phyloP scores from a whole-genome alignment of 2,797 vertebrate species.

The Macropodus opercularis region DNA sequence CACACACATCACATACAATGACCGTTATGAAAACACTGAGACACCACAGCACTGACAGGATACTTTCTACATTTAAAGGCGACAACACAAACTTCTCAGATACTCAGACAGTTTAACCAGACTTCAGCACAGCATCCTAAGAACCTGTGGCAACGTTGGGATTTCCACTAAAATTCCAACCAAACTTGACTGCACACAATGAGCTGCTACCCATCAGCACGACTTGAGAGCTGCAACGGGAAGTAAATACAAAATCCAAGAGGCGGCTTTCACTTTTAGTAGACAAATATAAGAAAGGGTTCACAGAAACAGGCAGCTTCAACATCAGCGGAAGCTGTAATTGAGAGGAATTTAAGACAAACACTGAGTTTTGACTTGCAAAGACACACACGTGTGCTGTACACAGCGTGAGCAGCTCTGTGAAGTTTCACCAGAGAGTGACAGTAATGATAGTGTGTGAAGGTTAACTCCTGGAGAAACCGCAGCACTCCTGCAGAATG shows the following conservation, averaged over 20 bases:
- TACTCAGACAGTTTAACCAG: background rate
- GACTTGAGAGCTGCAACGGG: conserved; percentile 6
- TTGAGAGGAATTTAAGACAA: conserved; percentile 72
- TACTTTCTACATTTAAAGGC: too few species aligned
- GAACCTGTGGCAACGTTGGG: background rate
- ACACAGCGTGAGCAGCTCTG: conserved; percentile 62
- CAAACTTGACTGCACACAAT: background rate
- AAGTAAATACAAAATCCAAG: conserved; percentile 17
- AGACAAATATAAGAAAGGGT: conserved; percentile 36
- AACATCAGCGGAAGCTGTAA: conserved; percentile 59
- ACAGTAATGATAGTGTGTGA: conserved; percentile 82
- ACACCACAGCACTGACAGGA: too few species aligned
- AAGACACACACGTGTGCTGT: too few species aligned
- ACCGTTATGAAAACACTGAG: too few species aligned
- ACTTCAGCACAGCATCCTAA: background rate
- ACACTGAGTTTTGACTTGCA: conserved; percentile 51
- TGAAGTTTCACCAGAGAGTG: conserved; percentile 74
- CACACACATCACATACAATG: background rate
- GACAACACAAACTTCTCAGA: too few species aligned
- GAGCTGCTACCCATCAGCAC: conserved; percentile 1
- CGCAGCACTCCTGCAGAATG: conserved; percentile 69
- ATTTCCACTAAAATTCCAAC: conserved; percentile 4
- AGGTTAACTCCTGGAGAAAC: conserved; percentile 81
- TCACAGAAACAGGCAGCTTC: conserved; percentile 42
- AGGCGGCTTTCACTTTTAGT: conserved; percentile 35